These are phyloP conservation scores for Trichacis sp. DNA, from an alignment of 2,888 invertebrate species.

Conservation along the genomic window DNA sequence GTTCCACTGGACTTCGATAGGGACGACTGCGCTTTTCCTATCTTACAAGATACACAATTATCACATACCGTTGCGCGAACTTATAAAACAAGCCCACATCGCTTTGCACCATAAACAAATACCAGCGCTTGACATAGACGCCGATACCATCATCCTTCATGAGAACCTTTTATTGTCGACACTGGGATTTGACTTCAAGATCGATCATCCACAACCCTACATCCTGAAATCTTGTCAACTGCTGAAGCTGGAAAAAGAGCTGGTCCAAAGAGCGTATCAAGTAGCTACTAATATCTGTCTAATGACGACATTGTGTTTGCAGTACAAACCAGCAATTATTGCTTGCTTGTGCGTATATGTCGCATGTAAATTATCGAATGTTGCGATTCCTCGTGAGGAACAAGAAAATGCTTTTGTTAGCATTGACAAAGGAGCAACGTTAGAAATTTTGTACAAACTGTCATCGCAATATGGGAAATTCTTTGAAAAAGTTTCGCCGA, in stretches of 20 bases:
- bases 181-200: slow-evolving; percentile 96
- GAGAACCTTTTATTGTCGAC: slow-evolving; percentile 98
- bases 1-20: slow-evolving; percentile 94
- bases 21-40: slow-evolving; percentile 93
- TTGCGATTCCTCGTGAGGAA: slow-evolving; percentile 78
- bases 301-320: slow-evolving; percentile 97
- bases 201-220: slow-evolving; percentile 98
- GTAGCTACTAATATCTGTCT: slow-evolving; percentile 98
- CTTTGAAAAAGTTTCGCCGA: too few species aligned
- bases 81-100: slow-evolving; percentile 93
- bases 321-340: slow-evolving; percentile 95
- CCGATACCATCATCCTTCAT: slow-evolving; percentile 92
- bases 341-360: slow-evolving; percentile 98
- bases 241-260: slow-evolving; percentile 94
- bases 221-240: slow-evolving; percentile 96
- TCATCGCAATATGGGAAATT: too few species aligned
- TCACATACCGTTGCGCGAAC: slow-evolving; percentile 96
- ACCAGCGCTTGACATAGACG: too few species aligned
- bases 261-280: slow-evolving; percentile 98
- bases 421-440: neutral
- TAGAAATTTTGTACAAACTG: slow-evolving; percentile 44
- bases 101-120: too few species aligned
- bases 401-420: neutral
- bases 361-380: slow-evolving; percentile 97
- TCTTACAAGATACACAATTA: slow-evolving; percentile 99